These are phyloP conservation scores for Sebastes vulpes DNA, from an alignment of 2,797 vertebrate species.

Conservation along the genomic window DNA sequence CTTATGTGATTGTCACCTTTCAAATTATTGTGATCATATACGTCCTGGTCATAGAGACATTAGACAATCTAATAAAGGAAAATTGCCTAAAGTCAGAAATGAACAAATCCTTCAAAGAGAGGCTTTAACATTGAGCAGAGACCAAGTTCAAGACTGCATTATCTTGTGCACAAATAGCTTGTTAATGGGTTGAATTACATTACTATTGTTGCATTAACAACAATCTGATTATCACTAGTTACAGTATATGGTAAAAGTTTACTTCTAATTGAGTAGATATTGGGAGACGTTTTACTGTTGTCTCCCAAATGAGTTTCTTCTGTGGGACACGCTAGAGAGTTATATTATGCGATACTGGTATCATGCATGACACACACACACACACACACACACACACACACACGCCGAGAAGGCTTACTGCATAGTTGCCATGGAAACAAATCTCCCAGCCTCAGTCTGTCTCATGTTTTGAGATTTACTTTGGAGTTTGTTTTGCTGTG, in stretches of 20 bases:
- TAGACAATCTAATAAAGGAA: neutral
- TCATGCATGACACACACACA: neutral
- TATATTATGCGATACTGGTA: neutral
- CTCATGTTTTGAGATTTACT: slow-evolving; percentile 67
- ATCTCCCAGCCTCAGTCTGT: slow-evolving; percentile 58
- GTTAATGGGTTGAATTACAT: neutral
- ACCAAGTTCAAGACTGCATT: neutral
- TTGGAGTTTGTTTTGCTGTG: slow-evolving; percentile 41
- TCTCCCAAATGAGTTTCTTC: neutral
- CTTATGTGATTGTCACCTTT: neutral
- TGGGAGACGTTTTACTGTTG: neutral
- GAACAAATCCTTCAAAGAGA: neutral
- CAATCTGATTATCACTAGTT: neutral
- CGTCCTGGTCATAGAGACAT: neutral
- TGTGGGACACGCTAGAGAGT: neutral
- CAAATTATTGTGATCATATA: neutral
- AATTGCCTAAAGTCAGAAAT: neutral
- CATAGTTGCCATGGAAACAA: slow-evolving; percentile 85
- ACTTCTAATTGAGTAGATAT: neutral
- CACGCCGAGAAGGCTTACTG: slow-evolving; percentile 56
- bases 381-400: slow-evolving; percentile 15
- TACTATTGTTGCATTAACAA: neutral
- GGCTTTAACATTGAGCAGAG: neutral
- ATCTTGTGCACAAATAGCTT: neutral
- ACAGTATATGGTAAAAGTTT: neutral